phyloP scores from a whole-genome alignment of 2,113 vertebrate genomes.

The Corydoras sp. region DNA sequence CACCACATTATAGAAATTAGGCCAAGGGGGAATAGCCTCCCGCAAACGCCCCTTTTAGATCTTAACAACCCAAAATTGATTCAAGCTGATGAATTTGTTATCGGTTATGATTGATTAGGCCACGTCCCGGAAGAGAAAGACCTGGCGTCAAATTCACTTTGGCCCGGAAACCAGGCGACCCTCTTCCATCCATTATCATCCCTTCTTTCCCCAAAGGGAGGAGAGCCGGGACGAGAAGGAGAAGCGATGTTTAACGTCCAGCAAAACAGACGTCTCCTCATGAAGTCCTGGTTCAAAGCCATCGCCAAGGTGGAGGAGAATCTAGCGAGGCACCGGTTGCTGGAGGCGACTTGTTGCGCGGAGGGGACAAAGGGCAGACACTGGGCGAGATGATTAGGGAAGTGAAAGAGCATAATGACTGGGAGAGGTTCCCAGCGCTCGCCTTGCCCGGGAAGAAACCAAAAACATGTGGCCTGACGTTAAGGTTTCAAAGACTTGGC shows the following conservation, averaged over 20 bases:
- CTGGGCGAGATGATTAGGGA: constrained; percentile 68
- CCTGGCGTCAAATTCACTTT: constrained; percentile 58
- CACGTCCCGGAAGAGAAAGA: constrained; percentile 59
- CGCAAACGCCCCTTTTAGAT: constrained; percentile 78
- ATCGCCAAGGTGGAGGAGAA: constrained; percentile 38
- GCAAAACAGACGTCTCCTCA: constrained; percentile 56
- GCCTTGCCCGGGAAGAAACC: constrained; percentile 61
- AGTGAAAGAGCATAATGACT: constrained; percentile 72
- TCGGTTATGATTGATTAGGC: constrained; percentile 78
- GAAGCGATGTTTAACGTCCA: constrained; percentile 58
- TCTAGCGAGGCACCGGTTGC: constrained; percentile 31
- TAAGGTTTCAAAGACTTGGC: constrained; percentile 58
- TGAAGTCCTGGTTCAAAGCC: constrained; percentile 49
- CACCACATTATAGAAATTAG: constrained; percentile 87
- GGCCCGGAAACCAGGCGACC: constrained; percentile 54
- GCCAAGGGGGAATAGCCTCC: constrained; percentile 76
- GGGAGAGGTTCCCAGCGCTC: constrained; percentile 62
- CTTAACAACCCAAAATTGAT: constrained; percentile 83
- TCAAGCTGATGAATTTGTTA: constrained; percentile 88
- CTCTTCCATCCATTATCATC: constrained; percentile 55
- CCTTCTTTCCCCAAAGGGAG: constrained; percentile 32
- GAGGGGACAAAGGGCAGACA: constrained; percentile 62
- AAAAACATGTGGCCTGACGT: constrained; percentile 72
- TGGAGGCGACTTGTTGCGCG: constrained; percentile 38
- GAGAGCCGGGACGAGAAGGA: constrained; percentile 42